phyloP scores from a whole-genome alignment of 2,113 vertebrate species.

The Phaethornis superciliosus region DNA sequence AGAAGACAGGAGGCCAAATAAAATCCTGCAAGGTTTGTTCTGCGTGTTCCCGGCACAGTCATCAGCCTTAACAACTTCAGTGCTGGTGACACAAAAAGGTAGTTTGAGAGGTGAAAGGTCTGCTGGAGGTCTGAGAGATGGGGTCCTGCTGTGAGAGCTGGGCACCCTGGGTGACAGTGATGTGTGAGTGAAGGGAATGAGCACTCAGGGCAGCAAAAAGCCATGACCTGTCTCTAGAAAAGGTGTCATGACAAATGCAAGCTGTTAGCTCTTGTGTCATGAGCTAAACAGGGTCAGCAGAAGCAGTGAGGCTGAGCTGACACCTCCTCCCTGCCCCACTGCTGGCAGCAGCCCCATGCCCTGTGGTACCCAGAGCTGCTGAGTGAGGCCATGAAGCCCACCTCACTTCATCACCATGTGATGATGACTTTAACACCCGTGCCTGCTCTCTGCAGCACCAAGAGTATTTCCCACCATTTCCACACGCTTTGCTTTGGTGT shows the following conservation, averaged over 20 bases:
- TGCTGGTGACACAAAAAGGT: neutral
- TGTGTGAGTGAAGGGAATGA: neutral
- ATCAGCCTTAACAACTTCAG: rapidly evolving
- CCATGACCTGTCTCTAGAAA: neutral
- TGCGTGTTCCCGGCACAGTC: neutral
- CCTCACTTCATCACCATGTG: rapidly evolving
- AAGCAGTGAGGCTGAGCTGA: rapidly evolving
- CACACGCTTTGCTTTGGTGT: rapidly evolving
- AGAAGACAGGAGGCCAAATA: neutral
- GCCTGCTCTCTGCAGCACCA: neutral
- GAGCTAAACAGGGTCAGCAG: neutral
- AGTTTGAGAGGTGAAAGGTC: neutral
- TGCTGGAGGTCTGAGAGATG: neutral
- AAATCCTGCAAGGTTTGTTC: neutral
- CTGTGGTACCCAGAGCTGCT: neutral
- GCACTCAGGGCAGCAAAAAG: neutral
- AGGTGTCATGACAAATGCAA: rapidly evolving
- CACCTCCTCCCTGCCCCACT: neutral
- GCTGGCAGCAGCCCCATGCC: neutral
- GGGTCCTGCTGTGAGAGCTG: neutral
- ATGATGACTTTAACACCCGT: rapidly evolving
- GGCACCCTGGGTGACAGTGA: rapidly evolving
- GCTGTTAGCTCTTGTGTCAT: neutral
- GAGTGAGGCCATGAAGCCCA: rapidly evolving
- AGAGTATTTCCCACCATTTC: neutral